Percentiles rank a stretch among this genome's conserved stretches.
Conservation (phyloP, 1,140 invertebrate species). For the Scaptodrosophila lebanonensis region DNA sequence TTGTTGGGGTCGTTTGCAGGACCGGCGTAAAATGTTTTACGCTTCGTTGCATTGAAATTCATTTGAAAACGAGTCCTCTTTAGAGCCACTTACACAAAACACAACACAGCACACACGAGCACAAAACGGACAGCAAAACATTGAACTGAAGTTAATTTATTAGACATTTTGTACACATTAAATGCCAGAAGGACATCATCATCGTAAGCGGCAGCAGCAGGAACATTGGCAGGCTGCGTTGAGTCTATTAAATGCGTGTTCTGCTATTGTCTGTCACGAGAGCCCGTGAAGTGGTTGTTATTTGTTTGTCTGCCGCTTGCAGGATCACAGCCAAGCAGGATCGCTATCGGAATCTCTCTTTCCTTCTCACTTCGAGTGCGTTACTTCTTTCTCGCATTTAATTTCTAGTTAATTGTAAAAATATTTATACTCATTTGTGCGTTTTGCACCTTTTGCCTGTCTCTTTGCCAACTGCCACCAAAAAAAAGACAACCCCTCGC, state of each 20-base stretch:
- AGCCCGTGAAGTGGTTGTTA: constrained; percentile 59
- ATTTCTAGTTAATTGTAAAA: constrained; percentile 75
- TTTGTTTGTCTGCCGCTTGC: constrained; percentile 57
- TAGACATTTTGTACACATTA: constrained; percentile 74
- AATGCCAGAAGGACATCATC: constrained; percentile 73
- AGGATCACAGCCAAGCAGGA: constrained; percentile 36
- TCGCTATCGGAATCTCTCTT: constrained; percentile 23
- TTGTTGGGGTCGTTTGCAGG: constrained; percentile 38
- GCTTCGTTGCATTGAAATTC: constrained; percentile 76
- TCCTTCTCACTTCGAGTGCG: constrained; percentile 36
- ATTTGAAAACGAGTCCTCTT: constrained; percentile 75
- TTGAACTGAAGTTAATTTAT: constrained; percentile 75
- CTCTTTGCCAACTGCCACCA: not conserved
- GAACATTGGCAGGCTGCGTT: constrained; percentile 10
- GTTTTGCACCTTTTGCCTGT: constrained; percentile 68
- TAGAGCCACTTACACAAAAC: constrained; percentile 68
- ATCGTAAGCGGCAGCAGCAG: constrained; percentile 33
- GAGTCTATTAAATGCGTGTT: constrained; percentile 74
- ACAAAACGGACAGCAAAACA: constrained; percentile 12
- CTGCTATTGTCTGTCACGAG: constrained; percentile 60
- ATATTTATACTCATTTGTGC: constrained; percentile 76
- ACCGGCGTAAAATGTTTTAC: constrained; percentile 71
- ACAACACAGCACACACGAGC: constrained; percentile 40
- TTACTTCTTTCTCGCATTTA: constrained; percentile 71
- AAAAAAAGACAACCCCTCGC: constrained; percentile 30